Percentiles rank a stretch among this genome's conserved stretches.
Evolutionary conservation across 2,113 vertebrate genomes (phyloP).

Genomic region (Nicator chloris): DNA sequence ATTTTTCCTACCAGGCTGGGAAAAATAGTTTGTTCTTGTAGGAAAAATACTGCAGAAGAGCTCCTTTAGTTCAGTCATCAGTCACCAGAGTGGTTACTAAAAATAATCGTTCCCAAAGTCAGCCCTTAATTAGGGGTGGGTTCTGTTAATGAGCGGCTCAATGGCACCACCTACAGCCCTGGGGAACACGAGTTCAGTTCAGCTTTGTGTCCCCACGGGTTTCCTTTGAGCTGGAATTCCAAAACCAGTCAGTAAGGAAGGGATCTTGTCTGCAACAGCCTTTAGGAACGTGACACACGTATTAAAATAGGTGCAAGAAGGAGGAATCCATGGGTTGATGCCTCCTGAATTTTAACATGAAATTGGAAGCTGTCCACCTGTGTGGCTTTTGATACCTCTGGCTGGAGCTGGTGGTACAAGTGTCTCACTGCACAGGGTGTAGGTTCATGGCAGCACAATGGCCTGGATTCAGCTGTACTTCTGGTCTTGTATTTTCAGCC

Average conservation of each 20-base stretch:
- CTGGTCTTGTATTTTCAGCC: slow-evolving; percentile 67
- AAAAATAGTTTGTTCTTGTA: background rate
- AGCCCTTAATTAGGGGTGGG: background rate
- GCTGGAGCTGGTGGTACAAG: background rate
- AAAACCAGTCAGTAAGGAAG: background rate
- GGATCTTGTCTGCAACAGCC: background rate
- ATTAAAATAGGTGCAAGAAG: background rate
- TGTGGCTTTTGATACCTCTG: background rate
- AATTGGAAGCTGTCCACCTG: background rate
- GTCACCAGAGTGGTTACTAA: background rate
- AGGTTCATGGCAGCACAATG: background rate
- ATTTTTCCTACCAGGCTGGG: background rate
- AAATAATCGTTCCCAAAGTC: background rate
- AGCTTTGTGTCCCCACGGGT: background rate
- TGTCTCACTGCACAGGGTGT: background rate
- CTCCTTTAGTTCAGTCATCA: background rate
- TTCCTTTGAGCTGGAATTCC: background rate
- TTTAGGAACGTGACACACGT: background rate
- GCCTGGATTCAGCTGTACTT: background rate
- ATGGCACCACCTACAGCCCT: slow-evolving; percentile 63
- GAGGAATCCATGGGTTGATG: background rate
- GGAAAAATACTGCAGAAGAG: background rate
- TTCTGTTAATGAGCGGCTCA: slow-evolving; percentile 5
- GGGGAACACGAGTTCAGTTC: background rate
- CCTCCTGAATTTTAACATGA: background rate